Evolutionary conservation across 2,113 vertebrate species (phyloP).

Genomic region (Noturus placidus): DNA sequence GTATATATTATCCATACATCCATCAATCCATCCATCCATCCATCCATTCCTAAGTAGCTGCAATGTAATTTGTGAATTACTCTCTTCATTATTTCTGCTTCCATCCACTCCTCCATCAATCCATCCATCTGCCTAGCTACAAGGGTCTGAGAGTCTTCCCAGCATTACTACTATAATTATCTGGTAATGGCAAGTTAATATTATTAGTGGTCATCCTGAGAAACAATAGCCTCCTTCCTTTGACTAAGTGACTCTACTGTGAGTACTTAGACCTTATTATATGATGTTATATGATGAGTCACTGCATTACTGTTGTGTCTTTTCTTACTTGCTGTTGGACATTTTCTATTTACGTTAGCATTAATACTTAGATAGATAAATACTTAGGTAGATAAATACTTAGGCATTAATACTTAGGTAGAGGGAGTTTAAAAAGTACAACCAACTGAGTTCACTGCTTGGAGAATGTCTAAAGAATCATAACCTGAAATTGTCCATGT

Average conservation of each 20-base stretch:
- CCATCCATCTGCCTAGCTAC: background rate
- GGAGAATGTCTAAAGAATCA: background rate
- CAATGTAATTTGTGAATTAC: background rate
- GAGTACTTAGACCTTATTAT: background rate
- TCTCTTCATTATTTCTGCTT: background rate
- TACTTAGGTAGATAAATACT: background rate
- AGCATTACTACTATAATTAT: conserved; percentile 7
- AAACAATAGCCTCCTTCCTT: background rate
- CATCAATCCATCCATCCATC: conserved; percentile 24
- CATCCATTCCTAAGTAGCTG: background rate
- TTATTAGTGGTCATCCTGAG: background rate
- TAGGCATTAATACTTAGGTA: background rate
- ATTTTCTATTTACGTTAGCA: background rate
- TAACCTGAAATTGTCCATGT: background rate
- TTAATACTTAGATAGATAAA: background rate
- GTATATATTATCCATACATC: background rate
- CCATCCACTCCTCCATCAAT: background rate
- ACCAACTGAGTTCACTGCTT: background rate
- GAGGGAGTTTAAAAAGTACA: background rate
- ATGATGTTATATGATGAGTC: conserved; percentile 5
- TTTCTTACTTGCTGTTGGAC: background rate
- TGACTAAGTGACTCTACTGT: background rate
- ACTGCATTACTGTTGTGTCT: background rate
- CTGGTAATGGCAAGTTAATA: background rate
- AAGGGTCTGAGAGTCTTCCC: background rate